A percentile compares a stretch with the other conserved stretches of the same genome.
phyloP scores from a whole-genome alignment of 2,113 vertebrate species.

The Thunnus maccoyii region DNA sequence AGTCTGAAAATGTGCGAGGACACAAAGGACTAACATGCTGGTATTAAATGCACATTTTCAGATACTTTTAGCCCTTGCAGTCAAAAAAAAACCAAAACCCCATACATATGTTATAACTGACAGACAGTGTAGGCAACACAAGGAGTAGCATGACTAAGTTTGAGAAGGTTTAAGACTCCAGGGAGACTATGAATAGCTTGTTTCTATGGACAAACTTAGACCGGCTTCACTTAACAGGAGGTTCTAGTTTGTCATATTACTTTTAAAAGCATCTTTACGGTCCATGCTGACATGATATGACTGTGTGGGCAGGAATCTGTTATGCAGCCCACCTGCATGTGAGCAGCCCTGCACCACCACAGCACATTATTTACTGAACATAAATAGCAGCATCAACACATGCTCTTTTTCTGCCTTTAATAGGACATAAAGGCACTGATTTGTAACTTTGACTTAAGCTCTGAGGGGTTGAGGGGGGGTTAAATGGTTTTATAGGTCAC shows the following conservation, averaged over 20 bases:
- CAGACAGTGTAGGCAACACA: constrained; percentile 5
- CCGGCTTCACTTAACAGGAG: constrained; percentile 60
- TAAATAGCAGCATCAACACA: constrained; percentile 35
- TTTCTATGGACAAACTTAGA: constrained; percentile 85
- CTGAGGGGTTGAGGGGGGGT: neutral
- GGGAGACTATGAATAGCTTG: constrained; percentile 86
- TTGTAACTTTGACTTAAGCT: constrained; percentile 15
- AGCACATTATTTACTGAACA: constrained; percentile 36
- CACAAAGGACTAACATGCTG: neutral
- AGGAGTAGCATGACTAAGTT: constrained; percentile 46
- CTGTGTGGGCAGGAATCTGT: constrained; percentile 27
- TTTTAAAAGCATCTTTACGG: constrained; percentile 59
- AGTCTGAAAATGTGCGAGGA: neutral
- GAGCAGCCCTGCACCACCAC: constrained; percentile 13
- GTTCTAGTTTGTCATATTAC: constrained; percentile 66
- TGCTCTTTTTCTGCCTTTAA: constrained; percentile 25
- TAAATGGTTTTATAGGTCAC: neutral
- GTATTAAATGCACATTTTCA: neutral
- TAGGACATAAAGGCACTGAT: constrained; percentile 26
- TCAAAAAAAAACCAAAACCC: neutral
- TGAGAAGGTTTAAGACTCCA: constrained; percentile 59
- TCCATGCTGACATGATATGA: constrained; percentile 11
- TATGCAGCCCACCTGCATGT: constrained; percentile 51
- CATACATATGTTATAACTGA: neutral
- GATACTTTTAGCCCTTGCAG: neutral